phyloP scores from a whole-genome alignment of 2,797 vertebrate species.

The Iguana delicatissima region DNA sequence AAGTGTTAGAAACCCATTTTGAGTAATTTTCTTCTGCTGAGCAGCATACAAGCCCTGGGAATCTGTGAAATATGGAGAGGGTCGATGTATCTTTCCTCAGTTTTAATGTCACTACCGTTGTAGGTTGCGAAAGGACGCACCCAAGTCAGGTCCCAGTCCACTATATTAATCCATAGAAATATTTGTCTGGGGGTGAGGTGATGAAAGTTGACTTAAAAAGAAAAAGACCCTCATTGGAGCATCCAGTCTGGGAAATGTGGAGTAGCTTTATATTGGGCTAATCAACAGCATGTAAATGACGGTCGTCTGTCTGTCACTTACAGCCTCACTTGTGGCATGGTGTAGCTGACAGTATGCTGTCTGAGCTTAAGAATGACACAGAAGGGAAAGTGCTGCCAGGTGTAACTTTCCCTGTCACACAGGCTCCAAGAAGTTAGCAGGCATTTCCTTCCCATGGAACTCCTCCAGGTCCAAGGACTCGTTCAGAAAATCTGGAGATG shows the following conservation, averaged over 20 bases:
- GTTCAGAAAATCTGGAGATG: no score
- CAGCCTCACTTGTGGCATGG: neutral
- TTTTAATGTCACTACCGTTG: neutral
- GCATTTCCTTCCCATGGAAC: neutral
- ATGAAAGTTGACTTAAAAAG: no score
- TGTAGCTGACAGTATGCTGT: neutral
- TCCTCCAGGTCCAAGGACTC: neutral
- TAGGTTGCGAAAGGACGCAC: neutral
- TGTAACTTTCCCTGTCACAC: no score
- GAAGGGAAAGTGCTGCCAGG: neutral
- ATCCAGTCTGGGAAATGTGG: neutral
- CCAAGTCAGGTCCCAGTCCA: neutral
- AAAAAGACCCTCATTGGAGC: neutral
- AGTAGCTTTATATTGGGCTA: neutral
- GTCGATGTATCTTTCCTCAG: neutral
- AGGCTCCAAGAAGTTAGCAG: neutral
- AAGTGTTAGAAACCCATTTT: neutral
- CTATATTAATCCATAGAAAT: neutral
- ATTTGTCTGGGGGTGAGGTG: neutral
- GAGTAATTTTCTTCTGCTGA: neutral
- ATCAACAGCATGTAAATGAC: neutral
- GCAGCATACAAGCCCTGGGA: neutral
- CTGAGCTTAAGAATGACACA: neutral
- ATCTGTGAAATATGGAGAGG: neutral
- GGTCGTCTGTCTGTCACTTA: neutral